A percentile compares a stretch with the other conserved stretches of the same genome.
These are phyloP conservation scores for Rhagoletis zephyria DNA, from an alignment of 1,140 invertebrate genomes.

Conservation along the genomic window DNA sequence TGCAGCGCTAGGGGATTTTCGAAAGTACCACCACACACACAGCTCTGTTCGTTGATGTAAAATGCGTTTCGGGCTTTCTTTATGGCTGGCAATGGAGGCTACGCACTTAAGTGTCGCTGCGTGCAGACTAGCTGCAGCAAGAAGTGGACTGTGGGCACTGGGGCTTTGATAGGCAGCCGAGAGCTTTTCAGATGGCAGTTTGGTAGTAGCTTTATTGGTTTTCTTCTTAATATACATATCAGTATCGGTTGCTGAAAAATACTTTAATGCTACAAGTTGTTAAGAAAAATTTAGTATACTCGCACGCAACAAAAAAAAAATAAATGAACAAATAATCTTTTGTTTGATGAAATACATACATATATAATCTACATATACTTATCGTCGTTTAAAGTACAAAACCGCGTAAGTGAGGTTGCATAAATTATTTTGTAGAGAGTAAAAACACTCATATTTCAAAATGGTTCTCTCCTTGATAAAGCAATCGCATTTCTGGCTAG, in stretches of 20 bases:
- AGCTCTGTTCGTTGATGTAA: not conserved
- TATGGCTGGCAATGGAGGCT: not conserved
- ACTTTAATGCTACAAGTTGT: not conserved
- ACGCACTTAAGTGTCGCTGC: too few relatives aligned
- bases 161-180: not conserved
- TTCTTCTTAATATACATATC: too few relatives aligned
- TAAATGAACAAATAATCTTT: not conserved
- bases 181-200: not conserved
- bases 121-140: too few relatives aligned
- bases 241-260: too few relatives aligned
- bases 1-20: conserved; percentile 24
- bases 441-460: too few relatives aligned
- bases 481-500: too few relatives aligned
- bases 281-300: not conserved
- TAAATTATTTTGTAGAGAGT: too few relatives aligned
- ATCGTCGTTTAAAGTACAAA: too few relatives aligned
- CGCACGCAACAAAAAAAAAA: not conserved
- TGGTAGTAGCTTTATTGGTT: too few relatives aligned
- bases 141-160: not conserved
- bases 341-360: not conserved
- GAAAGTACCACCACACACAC: not conserved
- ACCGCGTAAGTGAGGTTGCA: too few relatives aligned
- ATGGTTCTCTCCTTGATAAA: too few relatives aligned
- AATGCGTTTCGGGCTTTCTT: not conserved
- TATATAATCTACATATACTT: too few relatives aligned